Conservation (phyloP, 1,140 invertebrate species). For the Pseudomyrmex pallidus region DNA sequence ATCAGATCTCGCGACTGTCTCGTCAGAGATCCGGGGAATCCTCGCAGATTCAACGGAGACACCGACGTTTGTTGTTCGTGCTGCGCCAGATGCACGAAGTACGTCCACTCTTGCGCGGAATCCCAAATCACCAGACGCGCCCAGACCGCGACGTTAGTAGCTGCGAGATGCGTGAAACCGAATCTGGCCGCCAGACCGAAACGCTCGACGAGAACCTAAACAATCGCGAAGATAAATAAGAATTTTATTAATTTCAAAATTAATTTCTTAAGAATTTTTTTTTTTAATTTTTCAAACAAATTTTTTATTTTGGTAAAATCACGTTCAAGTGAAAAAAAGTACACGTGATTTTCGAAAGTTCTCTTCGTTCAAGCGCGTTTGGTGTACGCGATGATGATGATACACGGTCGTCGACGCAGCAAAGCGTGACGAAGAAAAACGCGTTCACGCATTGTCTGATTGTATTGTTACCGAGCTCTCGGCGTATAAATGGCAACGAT, state of each 20-base stretch:
- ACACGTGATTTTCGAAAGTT: neutral
- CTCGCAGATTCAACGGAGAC: conserved; percentile 83
- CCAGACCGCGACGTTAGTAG: conserved; percentile 88
- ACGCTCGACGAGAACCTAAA: conserved; percentile 86
- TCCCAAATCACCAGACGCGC: conserved; percentile 88
- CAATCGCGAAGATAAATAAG: neutral
- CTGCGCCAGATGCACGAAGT: conserved; percentile 85
- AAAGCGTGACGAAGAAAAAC: conserved; percentile 40
- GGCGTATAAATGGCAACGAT: conserved; percentile 21
- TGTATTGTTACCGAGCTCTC: neutral
- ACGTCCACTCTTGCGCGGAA: conserved; percentile 86
- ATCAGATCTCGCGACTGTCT: conserved; percentile 76
- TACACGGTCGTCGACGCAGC: conserved; percentile 26
- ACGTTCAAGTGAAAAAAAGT: neutral
- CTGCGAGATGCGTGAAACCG: conserved; percentile 87
- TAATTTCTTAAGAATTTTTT: no score
- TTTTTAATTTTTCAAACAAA: neutral
- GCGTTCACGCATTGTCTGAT: conserved; percentile 30
- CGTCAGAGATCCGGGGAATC: conserved; percentile 82
- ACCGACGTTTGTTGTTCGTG: conserved; percentile 71
- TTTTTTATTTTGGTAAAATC: neutral
- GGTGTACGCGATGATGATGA: neutral
- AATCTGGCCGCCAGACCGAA: conserved; percentile 86
- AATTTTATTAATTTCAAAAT: neutral
- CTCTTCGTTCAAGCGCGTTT: neutral